phyloP scores from a whole-genome alignment of 2,113 vertebrate genomes.

The Hypanus sabinus region DNA sequence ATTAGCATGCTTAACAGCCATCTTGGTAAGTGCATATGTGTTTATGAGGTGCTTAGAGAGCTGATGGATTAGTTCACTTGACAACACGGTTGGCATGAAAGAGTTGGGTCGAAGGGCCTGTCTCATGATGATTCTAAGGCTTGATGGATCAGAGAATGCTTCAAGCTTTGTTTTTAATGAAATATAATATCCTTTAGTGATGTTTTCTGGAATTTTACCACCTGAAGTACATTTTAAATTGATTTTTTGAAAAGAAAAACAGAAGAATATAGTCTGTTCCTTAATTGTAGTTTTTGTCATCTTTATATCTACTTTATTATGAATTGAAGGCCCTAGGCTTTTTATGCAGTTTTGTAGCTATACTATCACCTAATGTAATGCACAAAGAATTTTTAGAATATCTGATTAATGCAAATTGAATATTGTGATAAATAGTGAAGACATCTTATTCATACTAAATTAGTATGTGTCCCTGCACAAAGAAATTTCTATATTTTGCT shows the following conservation, averaged over 20 bases:
- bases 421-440: neutral
- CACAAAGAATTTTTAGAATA: neutral
- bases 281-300: neutral
- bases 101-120: no score
- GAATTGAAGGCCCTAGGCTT: neutral
- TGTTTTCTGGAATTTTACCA: neutral
- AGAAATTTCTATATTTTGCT: neutral
- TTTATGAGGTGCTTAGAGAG: no score
- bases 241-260: neutral
- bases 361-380: neutral
- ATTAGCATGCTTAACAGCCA: no score
- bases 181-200: neutral
- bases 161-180: neutral
- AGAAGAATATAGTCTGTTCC: neutral
- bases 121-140: no score
- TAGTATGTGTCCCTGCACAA: neutral
- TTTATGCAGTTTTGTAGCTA: neutral
- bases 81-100: no score
- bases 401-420: neutral
- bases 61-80: no score
- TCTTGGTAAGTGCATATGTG: no score
- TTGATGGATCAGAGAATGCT: neutral
- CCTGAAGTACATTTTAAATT: no score
- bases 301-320: neutral
- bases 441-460: constrained; percentile 26